A percentile compares a stretch with the other conserved stretches of the same genome.
Evolutionary conservation across 2,113 vertebrate species (phyloP).

Genomic region (Verasper variegatus): DNA sequence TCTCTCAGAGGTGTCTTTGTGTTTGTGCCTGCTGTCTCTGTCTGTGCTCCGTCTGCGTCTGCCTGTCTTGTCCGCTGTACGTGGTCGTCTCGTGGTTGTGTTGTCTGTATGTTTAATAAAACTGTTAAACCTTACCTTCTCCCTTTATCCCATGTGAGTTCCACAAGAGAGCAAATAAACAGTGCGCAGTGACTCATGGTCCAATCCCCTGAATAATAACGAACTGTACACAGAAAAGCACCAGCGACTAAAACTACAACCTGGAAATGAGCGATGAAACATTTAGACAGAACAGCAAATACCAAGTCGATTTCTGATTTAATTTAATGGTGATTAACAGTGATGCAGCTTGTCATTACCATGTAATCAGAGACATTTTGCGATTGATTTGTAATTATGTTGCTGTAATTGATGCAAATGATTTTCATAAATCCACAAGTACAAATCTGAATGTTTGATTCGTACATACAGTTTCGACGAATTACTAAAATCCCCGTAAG

Average conservation of each 20-base stretch:
- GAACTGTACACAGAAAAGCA: not conserved
- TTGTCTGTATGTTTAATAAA: slow-evolving; percentile 58
- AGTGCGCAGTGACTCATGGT: not conserved
- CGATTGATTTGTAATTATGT: slow-evolving; percentile 64
- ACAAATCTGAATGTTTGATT: slow-evolving; percentile 37
- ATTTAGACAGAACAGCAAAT: slow-evolving; percentile 22
- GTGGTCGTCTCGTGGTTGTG: slow-evolving; percentile 55
- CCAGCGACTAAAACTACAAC: not conserved
- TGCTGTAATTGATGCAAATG: slow-evolving; percentile 63
- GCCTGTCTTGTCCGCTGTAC: slow-evolving; percentile 57
- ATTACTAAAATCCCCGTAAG: not conserved
- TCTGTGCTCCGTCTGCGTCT: slow-evolving; percentile 56
- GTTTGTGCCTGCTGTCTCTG: slow-evolving; percentile 63
- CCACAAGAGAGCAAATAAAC: slow-evolving; percentile 85
- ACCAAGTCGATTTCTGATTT: slow-evolving; percentile 51
- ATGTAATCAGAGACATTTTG: slow-evolving; percentile 59
- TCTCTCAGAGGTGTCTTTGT: slow-evolving; percentile 64
- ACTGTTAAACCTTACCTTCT: slow-evolving; percentile 76
- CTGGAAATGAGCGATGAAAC: slow-evolving; percentile 2
- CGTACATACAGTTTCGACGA: not conserved
- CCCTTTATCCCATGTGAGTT: slow-evolving; percentile 73
- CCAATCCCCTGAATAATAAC: not conserved
- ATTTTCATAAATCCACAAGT: slow-evolving; percentile 39
- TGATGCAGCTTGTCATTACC: slow-evolving; percentile 46
- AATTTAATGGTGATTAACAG: slow-evolving; percentile 70